Evolutionary conservation across 2,888 invertebrate genomes (phyloP).

Genomic region (Caenorhabditis sulstoni): DNA sequence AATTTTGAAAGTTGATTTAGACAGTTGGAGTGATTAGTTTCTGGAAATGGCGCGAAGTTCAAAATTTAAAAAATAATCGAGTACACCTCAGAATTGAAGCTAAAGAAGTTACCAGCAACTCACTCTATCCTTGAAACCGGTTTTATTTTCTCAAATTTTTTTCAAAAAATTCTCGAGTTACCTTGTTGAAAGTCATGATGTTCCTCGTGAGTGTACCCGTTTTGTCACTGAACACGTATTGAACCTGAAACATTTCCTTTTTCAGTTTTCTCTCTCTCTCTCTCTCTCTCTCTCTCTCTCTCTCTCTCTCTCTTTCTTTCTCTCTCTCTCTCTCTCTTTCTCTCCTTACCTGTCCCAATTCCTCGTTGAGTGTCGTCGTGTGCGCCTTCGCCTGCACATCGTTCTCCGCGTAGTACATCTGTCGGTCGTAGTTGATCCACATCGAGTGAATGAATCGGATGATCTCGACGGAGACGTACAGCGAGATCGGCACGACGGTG

Average conservation of each 20-base stretch:
- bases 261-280: not conserved
- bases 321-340: too few species aligned
- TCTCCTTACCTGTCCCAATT: slow-evolving; percentile 76
- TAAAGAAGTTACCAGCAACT: too few species aligned
- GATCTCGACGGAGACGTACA: slow-evolving; percentile 93
- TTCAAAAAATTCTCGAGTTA: too few species aligned
- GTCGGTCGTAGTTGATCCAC: slow-evolving; percentile 98
- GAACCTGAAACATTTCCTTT: slow-evolving; percentile 87
- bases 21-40: too few species aligned
- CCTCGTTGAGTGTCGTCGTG: slow-evolving; percentile 98
- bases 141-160: too few species aligned
- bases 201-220: slow-evolving; percentile 99
- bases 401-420: slow-evolving; percentile 90
- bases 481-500: slow-evolving; percentile 99
- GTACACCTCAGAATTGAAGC: too few species aligned
- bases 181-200: slow-evolving; percentile 98
- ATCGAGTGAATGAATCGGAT: slow-evolving; percentile 98
- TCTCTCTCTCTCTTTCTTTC: too few species aligned
- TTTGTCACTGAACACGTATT: slow-evolving; percentile 99
- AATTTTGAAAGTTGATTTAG: too few species aligned
- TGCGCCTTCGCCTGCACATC: slow-evolving; percentile 85
- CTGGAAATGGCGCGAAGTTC: too few species aligned
- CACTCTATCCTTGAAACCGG: too few species aligned
- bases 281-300: too few species aligned
- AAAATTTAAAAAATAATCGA: too few species aligned